Evolutionary conservation across 1,140 invertebrate genomes (phyloP), one percentile per base, ranked within the genome.

Genomic region (Cyclina sinensis): DNA sequence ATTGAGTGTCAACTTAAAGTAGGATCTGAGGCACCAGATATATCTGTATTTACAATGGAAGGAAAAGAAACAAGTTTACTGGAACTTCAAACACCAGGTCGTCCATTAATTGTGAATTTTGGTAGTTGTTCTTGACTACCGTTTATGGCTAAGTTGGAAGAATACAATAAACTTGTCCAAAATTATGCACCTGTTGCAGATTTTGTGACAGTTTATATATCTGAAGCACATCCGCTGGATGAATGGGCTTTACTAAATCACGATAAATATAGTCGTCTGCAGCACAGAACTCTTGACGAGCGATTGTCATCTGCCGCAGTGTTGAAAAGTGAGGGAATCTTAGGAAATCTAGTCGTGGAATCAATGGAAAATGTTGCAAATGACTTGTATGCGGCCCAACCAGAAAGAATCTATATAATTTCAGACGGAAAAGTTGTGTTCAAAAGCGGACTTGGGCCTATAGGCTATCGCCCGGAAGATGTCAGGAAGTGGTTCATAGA

Each of bases 361-460:
- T 74, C 87, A 5, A 90, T 92, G 87, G 78, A 59, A 21, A 89
- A 91, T 37, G 84, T 74, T 14, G 73, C 84, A 3, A 54, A 27
- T 35, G 54, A 24, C 16, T 43, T 62, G n/a, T 92, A 91, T 70
- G 89, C 81, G 9, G 89, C 84, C 1, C 27, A 78, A n/a, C 88
- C 86, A 43, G 92, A 92, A 51, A 80, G 92, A 35, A 74, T 92
- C 48, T 91, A 88, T 82, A 78, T 91, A 18, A 86, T 92, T 27
- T 30, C 76, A 21, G 87, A 93, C 70, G 90, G 89, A 16, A 65
- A 74, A 18, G 59, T 92, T 46, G 85, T 82, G 48, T 92, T 87
- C 68, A 57, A 83, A 46, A 87, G 92, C 4, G 89, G 84, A 9
- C 21, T 78, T 11, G 92, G 92, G 24, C 91, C 92, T 11, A 30